phyloP scores from a whole-genome alignment of 2,888 invertebrate species.

The Macaria notata region DNA sequence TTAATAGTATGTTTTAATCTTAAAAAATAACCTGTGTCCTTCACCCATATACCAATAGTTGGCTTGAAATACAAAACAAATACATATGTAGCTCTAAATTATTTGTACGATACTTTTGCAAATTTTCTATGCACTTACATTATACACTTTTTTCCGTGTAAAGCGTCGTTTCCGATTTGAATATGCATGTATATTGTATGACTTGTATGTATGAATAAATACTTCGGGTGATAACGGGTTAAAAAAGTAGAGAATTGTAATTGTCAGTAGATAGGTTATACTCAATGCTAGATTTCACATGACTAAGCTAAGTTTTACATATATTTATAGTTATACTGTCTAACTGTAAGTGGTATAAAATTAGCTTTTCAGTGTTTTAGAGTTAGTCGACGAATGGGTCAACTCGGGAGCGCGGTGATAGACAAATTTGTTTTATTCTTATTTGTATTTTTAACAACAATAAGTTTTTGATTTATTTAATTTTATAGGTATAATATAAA shows the following conservation, averaged over 20 bases:
- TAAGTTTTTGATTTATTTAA: too few species aligned
- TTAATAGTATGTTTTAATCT: too few species aligned
- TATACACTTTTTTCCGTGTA: too few species aligned
- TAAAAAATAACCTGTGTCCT: too few species aligned
- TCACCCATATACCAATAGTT: too few species aligned
- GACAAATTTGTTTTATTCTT: conserved; percentile 67
- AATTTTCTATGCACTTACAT: too few species aligned
- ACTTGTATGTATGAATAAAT: conserved; percentile 32
- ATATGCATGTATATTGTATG: conserved; percentile 14
- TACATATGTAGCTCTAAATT: too few species aligned
- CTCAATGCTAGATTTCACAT: conserved; percentile 66
- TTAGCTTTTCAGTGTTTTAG: conserved; percentile 83
- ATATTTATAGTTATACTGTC: conserved; percentile 37
- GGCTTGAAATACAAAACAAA: too few species aligned
- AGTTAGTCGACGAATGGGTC: conserved; percentile 82
- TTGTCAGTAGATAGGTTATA: conserved; percentile 73
- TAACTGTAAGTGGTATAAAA: conserved; percentile 60
- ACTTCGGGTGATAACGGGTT: conserved; percentile 77
- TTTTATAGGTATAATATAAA: too few species aligned
- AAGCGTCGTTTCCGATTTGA: conserved; percentile 4
- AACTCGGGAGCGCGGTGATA: conserved; percentile 68
- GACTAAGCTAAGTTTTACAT: conserved; percentile 47
- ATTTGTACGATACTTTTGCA: too few species aligned
- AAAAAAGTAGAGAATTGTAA: conserved; percentile 56
- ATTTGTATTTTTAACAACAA: conserved; percentile 9